Conservation (phyloP, 2,797 vertebrate species). For the Sphenopsis melanotis region DNA sequence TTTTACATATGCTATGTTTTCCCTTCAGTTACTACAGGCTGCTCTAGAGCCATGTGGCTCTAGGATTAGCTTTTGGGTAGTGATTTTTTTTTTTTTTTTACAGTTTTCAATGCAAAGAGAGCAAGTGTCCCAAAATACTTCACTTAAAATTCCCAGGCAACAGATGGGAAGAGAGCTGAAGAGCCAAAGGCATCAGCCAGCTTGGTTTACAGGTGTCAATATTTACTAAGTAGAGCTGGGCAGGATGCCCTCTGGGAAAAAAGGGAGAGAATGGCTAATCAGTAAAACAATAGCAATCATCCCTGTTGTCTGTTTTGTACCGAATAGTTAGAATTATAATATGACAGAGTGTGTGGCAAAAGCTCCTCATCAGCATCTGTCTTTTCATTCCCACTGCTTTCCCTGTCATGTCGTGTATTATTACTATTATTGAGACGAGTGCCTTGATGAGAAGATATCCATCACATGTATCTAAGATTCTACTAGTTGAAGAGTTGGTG, state of each 20-base stretch:
- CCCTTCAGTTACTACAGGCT: constrained; percentile 69
- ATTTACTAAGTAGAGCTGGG: constrained; percentile 81
- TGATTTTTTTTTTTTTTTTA: constrained; percentile 63
- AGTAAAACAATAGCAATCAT: constrained; percentile 81
- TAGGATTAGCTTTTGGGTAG: constrained; percentile 78
- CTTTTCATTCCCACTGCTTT: constrained; percentile 31
- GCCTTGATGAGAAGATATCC: constrained; percentile 45
- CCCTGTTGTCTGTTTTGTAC: constrained; percentile 61
- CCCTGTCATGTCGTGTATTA: constrained; percentile 33
- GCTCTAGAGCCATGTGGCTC: constrained; percentile 77
- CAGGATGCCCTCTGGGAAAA: constrained; percentile 71
- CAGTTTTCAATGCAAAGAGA: constrained; percentile 78
- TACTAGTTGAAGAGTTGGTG: constrained; percentile 22
- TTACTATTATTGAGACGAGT: constrained; percentile 30
- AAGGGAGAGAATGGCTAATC: constrained; percentile 73
- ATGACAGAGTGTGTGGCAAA: constrained; percentile 51
- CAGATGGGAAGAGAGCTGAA: constrained; percentile 81
- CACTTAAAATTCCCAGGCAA: constrained; percentile 82
- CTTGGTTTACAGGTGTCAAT: constrained; percentile 83
- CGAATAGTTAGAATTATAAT: constrained; percentile 74
- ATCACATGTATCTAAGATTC: neutral
- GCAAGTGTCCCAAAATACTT: constrained; percentile 76
- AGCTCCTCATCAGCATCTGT: constrained; percentile 65
- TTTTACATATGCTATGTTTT: constrained; percentile 78
- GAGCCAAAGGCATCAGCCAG: constrained; percentile 78